Percentiles rank a stretch among this genome's conserved stretches.
Conservation (phyloP, 37 sponge, comb jelly and placozoan genomes). For the Agelas oroides region DNA sequence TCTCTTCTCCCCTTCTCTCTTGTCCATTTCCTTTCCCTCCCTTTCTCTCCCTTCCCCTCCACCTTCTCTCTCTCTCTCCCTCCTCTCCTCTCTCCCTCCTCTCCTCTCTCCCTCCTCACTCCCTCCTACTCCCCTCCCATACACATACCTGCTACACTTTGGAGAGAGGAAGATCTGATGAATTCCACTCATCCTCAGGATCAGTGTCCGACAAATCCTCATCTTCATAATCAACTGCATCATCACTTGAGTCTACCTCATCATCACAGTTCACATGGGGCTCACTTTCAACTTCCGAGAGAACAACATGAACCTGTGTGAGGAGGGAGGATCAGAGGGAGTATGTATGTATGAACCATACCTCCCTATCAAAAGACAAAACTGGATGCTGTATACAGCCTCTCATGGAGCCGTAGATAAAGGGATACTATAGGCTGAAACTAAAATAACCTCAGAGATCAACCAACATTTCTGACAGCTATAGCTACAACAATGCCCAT, state of each 20-base stretch:
- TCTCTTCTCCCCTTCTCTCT: too few species aligned
- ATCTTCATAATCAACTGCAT: constrained; percentile 27
- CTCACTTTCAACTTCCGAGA: constrained; percentile 51
- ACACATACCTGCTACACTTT: constrained; percentile 5
- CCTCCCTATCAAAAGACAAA: background rate
- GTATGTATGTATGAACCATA: background rate
- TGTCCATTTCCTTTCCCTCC: too few species aligned
- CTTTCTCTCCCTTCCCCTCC: too few species aligned
- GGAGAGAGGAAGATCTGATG: background rate
- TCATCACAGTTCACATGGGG: background rate
- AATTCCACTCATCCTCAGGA: constrained; percentile 58
- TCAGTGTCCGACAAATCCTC: constrained; percentile 77
- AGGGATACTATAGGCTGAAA: too few species aligned
- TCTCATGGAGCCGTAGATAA: too few species aligned
- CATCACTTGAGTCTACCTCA: background rate
- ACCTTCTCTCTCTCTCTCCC: too few species aligned
- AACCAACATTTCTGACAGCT: too few species aligned
- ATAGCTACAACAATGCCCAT: too few species aligned
- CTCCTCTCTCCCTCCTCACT: background rate
- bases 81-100: too few species aligned
- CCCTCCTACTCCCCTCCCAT: too few species aligned
- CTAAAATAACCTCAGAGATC: too few species aligned
- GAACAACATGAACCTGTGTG: constrained; percentile 60
- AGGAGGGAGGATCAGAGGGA: background rate
- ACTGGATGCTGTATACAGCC: too few species aligned